Percentiles rank a stretch among this genome's conserved stretches.
These are phyloP conservation scores for Drosophila funebris DNA, from an alignment of 1,140 invertebrate species.

Conservation along the genomic window DNA sequence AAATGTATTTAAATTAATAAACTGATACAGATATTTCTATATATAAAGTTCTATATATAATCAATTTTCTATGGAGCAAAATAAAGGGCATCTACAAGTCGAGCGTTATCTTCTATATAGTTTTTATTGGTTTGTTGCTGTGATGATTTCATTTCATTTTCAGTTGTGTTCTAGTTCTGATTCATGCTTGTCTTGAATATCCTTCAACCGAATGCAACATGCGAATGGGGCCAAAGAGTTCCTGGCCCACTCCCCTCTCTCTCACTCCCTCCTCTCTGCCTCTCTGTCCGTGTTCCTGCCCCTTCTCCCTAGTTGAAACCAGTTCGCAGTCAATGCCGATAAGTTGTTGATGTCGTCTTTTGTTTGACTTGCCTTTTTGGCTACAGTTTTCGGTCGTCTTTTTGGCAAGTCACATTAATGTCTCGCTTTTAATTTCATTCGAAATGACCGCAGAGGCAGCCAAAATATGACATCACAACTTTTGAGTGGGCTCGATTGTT, in stretches of 20 bases:
- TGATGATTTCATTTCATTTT: conserved; percentile 65
- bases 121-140: conserved; percentile 15
- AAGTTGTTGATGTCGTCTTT: conserved; percentile 1
- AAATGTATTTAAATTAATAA: too few relatives aligned
- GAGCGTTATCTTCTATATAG: background rate
- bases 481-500: conserved; percentile 51
- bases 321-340: conserved; percentile 30
- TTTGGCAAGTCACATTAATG: conserved; percentile 53
- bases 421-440: conserved; percentile 60
- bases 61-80: background rate
- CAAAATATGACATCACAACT: conserved; percentile 71
- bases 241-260: background rate
- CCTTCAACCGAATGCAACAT: conserved; percentile 61
- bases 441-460: conserved; percentile 32
- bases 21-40: too few relatives aligned
- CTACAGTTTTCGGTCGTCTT: conserved; percentile 9
- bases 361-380: conserved; percentile 20
- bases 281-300: background rate
- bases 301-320: conserved; percentile 17
- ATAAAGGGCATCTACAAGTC: conserved; percentile 11
- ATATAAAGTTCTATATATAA: too few relatives aligned
- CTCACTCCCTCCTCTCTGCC: background rate
- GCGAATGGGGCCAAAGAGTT: conserved; percentile 20
- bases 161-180: conserved; percentile 17
- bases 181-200: conserved; percentile 39